phyloP scores from a whole-genome alignment of 1,140 invertebrate genomes.

The Stenopsyche tienmushanensis region DNA sequence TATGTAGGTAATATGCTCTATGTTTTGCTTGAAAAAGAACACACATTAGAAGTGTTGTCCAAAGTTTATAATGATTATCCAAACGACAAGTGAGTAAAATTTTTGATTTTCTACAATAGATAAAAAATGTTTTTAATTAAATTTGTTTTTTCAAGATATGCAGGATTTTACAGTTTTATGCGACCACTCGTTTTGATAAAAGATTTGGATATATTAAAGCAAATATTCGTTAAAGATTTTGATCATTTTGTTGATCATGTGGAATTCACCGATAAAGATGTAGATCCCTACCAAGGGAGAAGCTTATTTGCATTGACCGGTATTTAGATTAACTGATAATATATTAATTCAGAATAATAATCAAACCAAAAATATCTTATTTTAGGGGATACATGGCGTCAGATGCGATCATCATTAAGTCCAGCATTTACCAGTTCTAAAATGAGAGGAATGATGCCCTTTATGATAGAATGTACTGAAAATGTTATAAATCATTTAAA shows the following conservation, averaged over 20 bases:
- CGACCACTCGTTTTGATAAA: slow-evolving; percentile 44
- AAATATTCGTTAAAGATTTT: slow-evolving; percentile 43
- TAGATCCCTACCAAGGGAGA: slow-evolving; percentile 51
- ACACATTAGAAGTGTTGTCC: not conserved
- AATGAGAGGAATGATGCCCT: slow-evolving; percentile 53
- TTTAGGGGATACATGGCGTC: slow-evolving; percentile 53
- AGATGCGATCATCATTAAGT: slow-evolving; percentile 54
- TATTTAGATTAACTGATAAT: not conserved
- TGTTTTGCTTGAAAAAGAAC: not conserved
- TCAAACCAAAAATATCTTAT: too few relatives aligned
- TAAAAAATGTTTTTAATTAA: not conserved
- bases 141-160: slow-evolving; percentile 40
- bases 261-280: slow-evolving; percentile 44
- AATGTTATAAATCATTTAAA: slow-evolving; percentile 33
- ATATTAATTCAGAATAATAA: too few relatives aligned
- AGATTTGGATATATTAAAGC: slow-evolving; percentile 47
- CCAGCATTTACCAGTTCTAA: too few relatives aligned
- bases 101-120: too few relatives aligned
- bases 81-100: slow-evolving; percentile 28
- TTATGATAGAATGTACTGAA: slow-evolving; percentile 50
- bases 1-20: slow-evolving; percentile 10
- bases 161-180: slow-evolving; percentile 40
- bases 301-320: slow-evolving; percentile 50
- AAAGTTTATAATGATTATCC: slow-evolving; percentile 20
- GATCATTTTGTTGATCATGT: slow-evolving; percentile 10